Evolutionary conservation across 1,140 invertebrate genomes (phyloP).

Genomic region (Drosophila fuyamai): DNA sequence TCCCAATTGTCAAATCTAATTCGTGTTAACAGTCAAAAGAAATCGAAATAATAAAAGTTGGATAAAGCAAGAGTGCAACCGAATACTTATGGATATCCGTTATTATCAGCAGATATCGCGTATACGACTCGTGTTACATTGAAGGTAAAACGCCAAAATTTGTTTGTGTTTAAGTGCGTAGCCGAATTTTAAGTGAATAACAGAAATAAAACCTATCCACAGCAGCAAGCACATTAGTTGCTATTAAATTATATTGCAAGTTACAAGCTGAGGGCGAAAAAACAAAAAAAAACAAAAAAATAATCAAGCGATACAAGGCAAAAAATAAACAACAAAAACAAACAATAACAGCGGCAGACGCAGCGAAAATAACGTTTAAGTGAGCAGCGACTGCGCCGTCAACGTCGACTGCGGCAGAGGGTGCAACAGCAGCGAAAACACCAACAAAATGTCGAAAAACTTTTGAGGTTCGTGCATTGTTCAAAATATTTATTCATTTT

Average conservation of each 20-base stretch:
- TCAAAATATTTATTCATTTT: slow-evolving; percentile 8
- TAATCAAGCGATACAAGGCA: slow-evolving; percentile 75
- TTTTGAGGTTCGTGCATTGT: slow-evolving; percentile 67
- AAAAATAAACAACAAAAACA: slow-evolving; percentile 66
- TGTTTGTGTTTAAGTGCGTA: slow-evolving; percentile 49
- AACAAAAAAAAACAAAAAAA: slow-evolving; percentile 55
- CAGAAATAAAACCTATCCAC: slow-evolving; percentile 49
- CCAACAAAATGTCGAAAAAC: slow-evolving; percentile 79
- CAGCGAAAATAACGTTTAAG: slow-evolving; percentile 56
- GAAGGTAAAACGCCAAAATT: slow-evolving; percentile 41
- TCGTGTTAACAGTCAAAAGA: slow-evolving; percentile 6
- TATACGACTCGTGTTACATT: slow-evolving; percentile 70
- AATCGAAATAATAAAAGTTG: slow-evolving; percentile 13
- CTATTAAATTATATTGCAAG: slow-evolving; percentile 78
- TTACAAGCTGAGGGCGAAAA: slow-evolving; percentile 56
- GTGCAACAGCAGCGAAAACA: slow-evolving; percentile 64
- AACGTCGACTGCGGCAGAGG: slow-evolving; percentile 27
- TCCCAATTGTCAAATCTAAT: slow-evolving; percentile 23
- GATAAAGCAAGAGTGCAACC: slow-evolving; percentile 26
- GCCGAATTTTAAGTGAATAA: slow-evolving; percentile 65
- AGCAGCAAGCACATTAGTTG: slow-evolving; percentile 46
- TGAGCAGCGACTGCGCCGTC: slow-evolving; percentile 38
- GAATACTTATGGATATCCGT: not conserved
- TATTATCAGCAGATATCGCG: slow-evolving; percentile 51
- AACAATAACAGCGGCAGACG: slow-evolving; percentile 48